Conservation (phyloP, 2,113 vertebrate genomes). For the Ia io region DNA sequence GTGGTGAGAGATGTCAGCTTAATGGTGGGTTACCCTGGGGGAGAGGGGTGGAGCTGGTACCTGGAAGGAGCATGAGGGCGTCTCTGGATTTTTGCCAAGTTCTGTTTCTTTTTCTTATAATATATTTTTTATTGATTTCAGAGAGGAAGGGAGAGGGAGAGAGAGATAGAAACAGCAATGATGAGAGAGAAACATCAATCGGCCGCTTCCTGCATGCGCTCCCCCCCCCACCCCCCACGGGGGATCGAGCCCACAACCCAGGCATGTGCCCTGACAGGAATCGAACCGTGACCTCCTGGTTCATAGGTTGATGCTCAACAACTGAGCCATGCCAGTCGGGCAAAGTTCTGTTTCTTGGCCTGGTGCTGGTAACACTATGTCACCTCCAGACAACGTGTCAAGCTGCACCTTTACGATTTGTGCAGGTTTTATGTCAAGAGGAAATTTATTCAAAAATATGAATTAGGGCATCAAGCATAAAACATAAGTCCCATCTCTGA, state of each 20-base stretch:
- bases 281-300: too few relatives aligned
- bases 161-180: too few relatives aligned
- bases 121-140: too few relatives aligned
- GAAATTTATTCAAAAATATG: neutral
- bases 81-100: neutral
- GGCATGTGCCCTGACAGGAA: too few relatives aligned
- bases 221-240: too few relatives aligned
- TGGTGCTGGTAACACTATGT: neutral
- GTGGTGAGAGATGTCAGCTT: neutral
- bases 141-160: too few relatives aligned
- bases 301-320: too few relatives aligned
- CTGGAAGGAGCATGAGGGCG: neutral
- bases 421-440: neutral
- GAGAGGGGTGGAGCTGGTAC: neutral
- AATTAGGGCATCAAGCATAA: neutral
- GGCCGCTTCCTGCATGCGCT: too few relatives aligned
- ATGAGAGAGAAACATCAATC: too few relatives aligned
- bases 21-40: rapidly evolving
- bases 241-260: too few relatives aligned
- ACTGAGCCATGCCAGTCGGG: too few relatives aligned
- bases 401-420: neutral
- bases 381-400: neutral
- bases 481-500: neutral
- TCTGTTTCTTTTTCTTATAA: neutral
- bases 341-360: neutral